Evolutionary conservation across 2,888 invertebrate genomes (phyloP), one percentile per base, ranked within the genome.

Genomic region (Eupithecia subumbrata): DNA sequence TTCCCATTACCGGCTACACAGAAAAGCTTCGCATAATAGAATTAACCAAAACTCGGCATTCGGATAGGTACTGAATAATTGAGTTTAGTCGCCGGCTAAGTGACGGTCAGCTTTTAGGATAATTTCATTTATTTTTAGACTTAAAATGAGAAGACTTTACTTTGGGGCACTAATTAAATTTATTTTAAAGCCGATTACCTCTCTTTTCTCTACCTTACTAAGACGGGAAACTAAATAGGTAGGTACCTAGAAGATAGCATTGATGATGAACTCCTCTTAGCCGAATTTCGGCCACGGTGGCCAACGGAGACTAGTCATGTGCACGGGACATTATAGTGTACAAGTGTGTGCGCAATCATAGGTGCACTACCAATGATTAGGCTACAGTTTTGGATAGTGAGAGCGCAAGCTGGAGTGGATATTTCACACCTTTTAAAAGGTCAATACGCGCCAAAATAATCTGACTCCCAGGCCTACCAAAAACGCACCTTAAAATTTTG

Each of bases 1-100:
- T 34, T 64, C 40, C 66, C 34, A n/a, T n/a, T n/a, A n/a, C n/a
- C 16, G 16, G 22, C 37, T 40, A 14, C 25, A 68, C 40, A 68
- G 22, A 34, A 8, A 25, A 64, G 64, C 64, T 43, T 22, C 77
- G 78, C 75, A 16, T 56, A 78, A 80, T 81, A 80, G 74, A 79
- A 81, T 81, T 79, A 81, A 37, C 77, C 71, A 75, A 79, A 80
- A 77, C 78, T 73, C 69, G 76, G 69, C 76, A 74, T 76, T 78
- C 76, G 77, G 79, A n/a, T 37, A 11, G 66, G 79, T 80, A 73
- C 80, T 75, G 74, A 80, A 80, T 81, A 81, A 81, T 81, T 81
- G 74, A 80, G 74, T 79, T 78, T 75, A 77, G 74, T 69, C 75
- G 69, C 73, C 74, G 73, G 81, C 72, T 75, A 79, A 78, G 71